Conservation (phyloP, 2,797 vertebrate species). For the Parauchenoglanis punctatus region DNA sequence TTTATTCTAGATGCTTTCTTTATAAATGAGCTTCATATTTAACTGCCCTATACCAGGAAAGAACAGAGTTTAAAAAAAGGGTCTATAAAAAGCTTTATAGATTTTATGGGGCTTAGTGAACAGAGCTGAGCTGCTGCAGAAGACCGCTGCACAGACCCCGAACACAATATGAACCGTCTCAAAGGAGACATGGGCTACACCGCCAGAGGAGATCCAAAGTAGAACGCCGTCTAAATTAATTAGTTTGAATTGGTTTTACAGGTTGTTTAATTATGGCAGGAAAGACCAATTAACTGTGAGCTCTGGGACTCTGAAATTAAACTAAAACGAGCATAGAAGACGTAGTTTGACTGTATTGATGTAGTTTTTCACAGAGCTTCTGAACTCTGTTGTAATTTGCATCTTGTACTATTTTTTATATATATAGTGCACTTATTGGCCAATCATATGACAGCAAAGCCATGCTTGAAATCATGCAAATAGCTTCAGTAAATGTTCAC, state of each 20-base stretch:
- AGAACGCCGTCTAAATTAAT: constrained; percentile 49
- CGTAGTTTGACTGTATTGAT: background rate
- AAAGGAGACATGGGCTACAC: constrained; percentile 18
- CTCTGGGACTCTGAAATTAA: constrained; percentile 14
- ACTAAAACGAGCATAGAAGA: background rate
- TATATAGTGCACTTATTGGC: background rate
- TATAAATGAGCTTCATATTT: constrained; percentile 5
- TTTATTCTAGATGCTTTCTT: background rate
- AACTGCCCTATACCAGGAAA: background rate
- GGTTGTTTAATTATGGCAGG: constrained; percentile 56
- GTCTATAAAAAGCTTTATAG: constrained; percentile 27
- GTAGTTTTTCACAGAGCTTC: background rate
- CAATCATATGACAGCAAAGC: background rate
- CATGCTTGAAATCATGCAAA: background rate
- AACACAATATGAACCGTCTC: background rate
- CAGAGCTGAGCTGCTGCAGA: constrained; percentile 8
- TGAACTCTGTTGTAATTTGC: background rate
- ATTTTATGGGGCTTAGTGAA: constrained; percentile 25
- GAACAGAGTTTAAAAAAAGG: background rate
- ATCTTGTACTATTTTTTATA: background rate
- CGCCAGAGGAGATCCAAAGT: constrained; percentile 28
- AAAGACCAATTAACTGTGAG: constrained; percentile 54
- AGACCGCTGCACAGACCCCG: background rate
- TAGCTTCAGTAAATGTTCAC: background rate
- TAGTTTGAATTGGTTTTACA: constrained; percentile 45